These are phyloP conservation scores for Oenanthe melanoleuca DNA, from an alignment of 2,113 vertebrate species.

Conservation along the genomic window DNA sequence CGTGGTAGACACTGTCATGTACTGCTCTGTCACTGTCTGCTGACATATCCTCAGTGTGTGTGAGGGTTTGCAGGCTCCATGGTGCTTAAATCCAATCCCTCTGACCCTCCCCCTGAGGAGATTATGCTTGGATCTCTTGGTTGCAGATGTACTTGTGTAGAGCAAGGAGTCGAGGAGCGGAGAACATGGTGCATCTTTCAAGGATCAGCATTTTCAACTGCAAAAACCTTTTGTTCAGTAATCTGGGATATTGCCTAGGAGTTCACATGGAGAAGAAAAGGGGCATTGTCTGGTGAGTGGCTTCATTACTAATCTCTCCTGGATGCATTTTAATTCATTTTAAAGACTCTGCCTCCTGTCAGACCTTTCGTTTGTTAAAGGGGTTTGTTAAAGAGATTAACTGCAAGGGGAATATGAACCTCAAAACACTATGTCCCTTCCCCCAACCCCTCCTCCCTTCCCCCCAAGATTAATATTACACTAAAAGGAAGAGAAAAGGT, in stretches of 20 bases:
- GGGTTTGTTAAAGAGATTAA: conserved; percentile 76
- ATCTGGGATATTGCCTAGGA: conserved; percentile 61
- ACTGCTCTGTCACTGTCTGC: not conserved
- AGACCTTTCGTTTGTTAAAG: conserved; percentile 63
- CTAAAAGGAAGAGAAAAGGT: conserved; percentile 39
- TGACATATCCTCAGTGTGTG: not conserved
- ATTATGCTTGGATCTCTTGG: not conserved
- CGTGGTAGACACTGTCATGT: not conserved
- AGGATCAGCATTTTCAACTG: conserved; percentile 43
- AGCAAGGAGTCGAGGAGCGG: not conserved
- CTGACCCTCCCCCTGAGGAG: not conserved
- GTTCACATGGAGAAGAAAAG: conserved; percentile 65
- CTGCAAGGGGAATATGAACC: conserved; percentile 59
- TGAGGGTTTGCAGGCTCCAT: not conserved
- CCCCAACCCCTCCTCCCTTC: not conserved
- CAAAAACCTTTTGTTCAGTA: conserved; percentile 64
- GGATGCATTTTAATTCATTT: conserved; percentile 78
- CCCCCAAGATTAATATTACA: conserved; percentile 39
- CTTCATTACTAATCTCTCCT: conserved; percentile 74
- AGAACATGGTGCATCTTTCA: conserved; percentile 39
- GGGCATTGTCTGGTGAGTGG: conserved; percentile 75
- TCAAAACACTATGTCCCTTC: conserved; percentile 30
- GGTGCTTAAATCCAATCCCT: not conserved
- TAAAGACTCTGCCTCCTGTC: conserved; percentile 77
- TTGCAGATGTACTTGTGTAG: not conserved